Base-by-base conservation (phyloP, 2,113 vertebrate species). In the Phainopepla nitens region DNA sequence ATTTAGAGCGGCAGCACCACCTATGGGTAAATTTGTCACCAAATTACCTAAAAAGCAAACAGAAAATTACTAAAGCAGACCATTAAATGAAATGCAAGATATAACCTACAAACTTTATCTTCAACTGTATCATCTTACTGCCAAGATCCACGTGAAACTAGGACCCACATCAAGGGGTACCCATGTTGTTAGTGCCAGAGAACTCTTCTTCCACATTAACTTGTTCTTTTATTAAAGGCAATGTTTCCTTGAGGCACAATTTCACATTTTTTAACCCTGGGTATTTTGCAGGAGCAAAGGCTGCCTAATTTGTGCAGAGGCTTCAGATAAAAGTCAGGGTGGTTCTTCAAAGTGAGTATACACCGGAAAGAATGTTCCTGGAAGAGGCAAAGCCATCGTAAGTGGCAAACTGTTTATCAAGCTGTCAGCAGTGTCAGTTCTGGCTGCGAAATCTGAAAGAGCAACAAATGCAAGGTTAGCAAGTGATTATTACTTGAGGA, bases 391-490 rank as follows among this genome's bases (percentile, higher is more conserved):
- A 95, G 94, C 72, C 94, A 94, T 91, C 0, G 0, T 72, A 92
- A 94, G 66, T 81, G 85, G 82, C 78, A 93, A 92, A 90, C 91
- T 78, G 95, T 95, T 96, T 96, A 94, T 94, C 94, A 93, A 77
- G 77, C 86, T 95, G 94, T 94, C 89, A 89, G 65, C 90, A 92
- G 87, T 91, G 89, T 96, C 89, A 87, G 35, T 69, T 86, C 84
- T 90, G 95, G 45, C 88, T 95, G 89, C 0, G 71, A 87, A 94
- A 88, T 86, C 85, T 78, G 78, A 93, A 93, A 96, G 88, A 95
- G 83, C 94, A 96, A 87, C 94, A 96, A 95, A 96, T 86, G 77
- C 60, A 94, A 96, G 79, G 94, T 96, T 97, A 97, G 94, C 4
- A 1, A 96, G 90, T 45, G 92, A 92, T 92, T 94, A 95, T 83